Percentiles rank a stretch among this genome's conserved stretches.
phyloP scores from a whole-genome alignment of 2,797 vertebrate genomes.

The Pipistrellus kuhlii region DNA sequence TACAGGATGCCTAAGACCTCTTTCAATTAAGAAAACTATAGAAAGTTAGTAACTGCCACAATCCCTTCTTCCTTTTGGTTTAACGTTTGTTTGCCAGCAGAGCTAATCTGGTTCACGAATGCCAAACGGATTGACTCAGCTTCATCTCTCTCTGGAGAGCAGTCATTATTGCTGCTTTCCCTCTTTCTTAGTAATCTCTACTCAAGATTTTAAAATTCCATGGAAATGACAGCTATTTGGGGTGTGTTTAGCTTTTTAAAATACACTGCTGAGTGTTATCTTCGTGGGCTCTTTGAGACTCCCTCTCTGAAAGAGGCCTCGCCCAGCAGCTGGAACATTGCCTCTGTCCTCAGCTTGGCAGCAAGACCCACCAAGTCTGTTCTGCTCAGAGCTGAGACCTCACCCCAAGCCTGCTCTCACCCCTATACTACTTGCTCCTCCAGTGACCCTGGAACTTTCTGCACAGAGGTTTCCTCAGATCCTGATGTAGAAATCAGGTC shows the following conservation, averaged over 20 bases:
- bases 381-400: background rate
- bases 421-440: background rate
- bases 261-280: background rate
- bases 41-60: constrained; percentile 95
- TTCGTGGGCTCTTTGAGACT: background rate
- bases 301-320: background rate
- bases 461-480: background rate
- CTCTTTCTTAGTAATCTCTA: too few relatives aligned
- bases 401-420: background rate
- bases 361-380: background rate
- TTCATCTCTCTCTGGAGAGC: too few relatives aligned
- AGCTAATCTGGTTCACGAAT: background rate
- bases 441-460: background rate
- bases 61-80: constrained; percentile 48
- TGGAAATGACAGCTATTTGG: too few relatives aligned
- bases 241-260: background rate
- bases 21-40: constrained; percentile 94
- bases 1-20: constrained; percentile 90
- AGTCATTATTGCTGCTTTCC: too few relatives aligned
- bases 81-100: background rate
- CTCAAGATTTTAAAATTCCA: too few relatives aligned
- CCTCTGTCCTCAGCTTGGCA: background rate
- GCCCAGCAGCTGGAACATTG: background rate
- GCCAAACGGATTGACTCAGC: background rate
- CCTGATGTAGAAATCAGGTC: background rate